Conservation (phyloP, 1,140 invertebrate species). For the Piezodorus guildinii region DNA sequence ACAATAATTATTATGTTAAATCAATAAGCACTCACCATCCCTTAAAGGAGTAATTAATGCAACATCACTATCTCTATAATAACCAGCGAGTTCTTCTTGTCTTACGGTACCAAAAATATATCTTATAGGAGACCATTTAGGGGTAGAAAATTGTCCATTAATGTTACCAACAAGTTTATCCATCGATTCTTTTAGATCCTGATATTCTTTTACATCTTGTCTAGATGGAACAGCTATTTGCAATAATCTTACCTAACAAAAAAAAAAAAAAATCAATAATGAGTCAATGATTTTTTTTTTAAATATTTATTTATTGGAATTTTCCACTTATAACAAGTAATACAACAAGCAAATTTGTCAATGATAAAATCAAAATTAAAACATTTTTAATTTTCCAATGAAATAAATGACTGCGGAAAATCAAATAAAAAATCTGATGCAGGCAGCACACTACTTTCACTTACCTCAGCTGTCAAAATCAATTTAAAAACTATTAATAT, state of each 20-base stretch:
- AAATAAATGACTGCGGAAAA: too few species aligned
- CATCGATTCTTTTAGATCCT: conserved; percentile 81
- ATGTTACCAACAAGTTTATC: conserved; percentile 79
- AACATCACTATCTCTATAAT: conserved; percentile 74
- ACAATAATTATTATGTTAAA: too few species aligned
- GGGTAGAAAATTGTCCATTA: conserved; percentile 74
- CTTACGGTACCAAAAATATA: conserved; percentile 83
- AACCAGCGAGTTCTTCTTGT: conserved; percentile 71
- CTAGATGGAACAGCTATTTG: conserved; percentile 82
- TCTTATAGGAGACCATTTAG: conserved; percentile 81
- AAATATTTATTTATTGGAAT: too few species aligned
- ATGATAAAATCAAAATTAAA: conserved; percentile 5
- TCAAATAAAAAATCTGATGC: too few species aligned
- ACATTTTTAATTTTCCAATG: too few species aligned
- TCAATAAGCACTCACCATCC: conserved; percentile 67
- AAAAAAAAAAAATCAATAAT: not conserved
- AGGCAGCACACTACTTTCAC: too few species aligned
- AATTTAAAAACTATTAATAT: too few species aligned
- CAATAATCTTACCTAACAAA: conserved; percentile 48
- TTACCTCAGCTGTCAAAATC: too few species aligned
- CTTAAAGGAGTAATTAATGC: conserved; percentile 74
- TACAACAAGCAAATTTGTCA: too few species aligned
- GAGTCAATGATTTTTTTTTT: too few species aligned
- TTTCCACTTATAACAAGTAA: too few species aligned
- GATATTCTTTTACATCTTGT: conserved; percentile 82